Conservation (phyloP, 1,140 invertebrate genomes). For the Euura lappo region DNA sequence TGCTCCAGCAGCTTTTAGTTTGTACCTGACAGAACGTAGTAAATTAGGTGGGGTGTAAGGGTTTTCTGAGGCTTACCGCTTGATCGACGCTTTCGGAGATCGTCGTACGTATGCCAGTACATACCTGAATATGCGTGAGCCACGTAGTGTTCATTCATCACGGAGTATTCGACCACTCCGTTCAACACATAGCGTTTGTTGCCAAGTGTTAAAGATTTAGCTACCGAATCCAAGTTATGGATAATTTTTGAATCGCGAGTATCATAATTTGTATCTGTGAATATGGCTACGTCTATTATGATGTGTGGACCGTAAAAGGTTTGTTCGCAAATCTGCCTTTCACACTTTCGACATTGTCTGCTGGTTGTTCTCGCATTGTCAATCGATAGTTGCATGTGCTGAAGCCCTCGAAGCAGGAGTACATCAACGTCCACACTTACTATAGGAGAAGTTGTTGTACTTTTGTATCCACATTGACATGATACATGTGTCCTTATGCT, state of each 20-base stretch:
- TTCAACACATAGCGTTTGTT: slow-evolving; percentile 12
- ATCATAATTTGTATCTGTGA: neutral
- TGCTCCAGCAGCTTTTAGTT: neutral
- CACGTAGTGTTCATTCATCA: slow-evolving; percentile 13
- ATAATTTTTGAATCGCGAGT: neutral
- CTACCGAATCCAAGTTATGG: neutral
- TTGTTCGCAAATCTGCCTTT: neutral
- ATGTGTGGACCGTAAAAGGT: neutral
- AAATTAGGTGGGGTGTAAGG: neutral
- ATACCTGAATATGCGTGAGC: slow-evolving; percentile 9
- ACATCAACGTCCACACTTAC: neutral
- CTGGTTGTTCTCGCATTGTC: neutral
- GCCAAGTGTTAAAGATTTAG: neutral
- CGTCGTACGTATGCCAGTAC: slow-evolving; percentile 20
- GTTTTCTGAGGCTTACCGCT: neutral
- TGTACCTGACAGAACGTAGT: neutral
- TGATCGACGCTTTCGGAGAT: neutral
- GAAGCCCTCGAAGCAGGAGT: neutral
- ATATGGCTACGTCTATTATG: neutral
- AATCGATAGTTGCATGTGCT: neutral
- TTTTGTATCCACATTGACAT: neutral
- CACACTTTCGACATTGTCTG: neutral
- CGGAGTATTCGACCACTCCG: slow-evolving; percentile 1
- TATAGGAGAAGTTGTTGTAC: neutral
- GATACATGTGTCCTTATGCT: neutral